Evolutionary conservation across 2,113 vertebrate genomes (phyloP), one percentile per base, ranked within the genome.

Genomic region (Dromaius novaehollandiae): DNA sequence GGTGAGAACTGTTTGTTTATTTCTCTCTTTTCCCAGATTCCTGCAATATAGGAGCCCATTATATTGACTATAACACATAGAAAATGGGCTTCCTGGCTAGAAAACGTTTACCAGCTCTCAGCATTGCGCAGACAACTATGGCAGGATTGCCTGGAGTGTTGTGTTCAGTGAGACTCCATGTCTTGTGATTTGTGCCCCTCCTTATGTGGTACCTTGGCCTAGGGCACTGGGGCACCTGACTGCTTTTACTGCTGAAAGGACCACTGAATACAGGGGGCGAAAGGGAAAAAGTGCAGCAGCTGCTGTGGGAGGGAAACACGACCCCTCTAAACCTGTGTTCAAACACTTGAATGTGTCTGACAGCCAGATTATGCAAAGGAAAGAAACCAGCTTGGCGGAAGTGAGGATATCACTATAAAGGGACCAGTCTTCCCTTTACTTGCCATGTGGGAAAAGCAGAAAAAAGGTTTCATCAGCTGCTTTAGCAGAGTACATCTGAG

Each of bases 401-500:
- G 71, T 16, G 38, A 34, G 24, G 40, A 82, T 28, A 42, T 36
- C 0, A 11, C 24, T 4, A 2, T 11, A 1, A 40, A 73, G 66
- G 74, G 77, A 82, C 3, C 0, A 6, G 63, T 66, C 11, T 3
- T 53, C 38, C 12, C 48, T 86, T 85, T 32, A 21, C 28, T 73
- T 77, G 40, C 40, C 96, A 42, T 55, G 78, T 0, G 18, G 82
- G 71, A 91, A 94, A 83, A 94, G 36, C 53, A 89, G 71, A 68
- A 70, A 46, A 89, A 90, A 86, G n/a, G 75, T 55, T 96, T 91
- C 53, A 46, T 94, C 82, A 38, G 53, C 64, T 91, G 82, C 68
- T 83, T 86, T 71, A 94, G 50, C 51, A 2, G 3, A 93, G 82
- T 76, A 78, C 85, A 56, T 40, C 84, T 2, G 1, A 90, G 61